Evolutionary conservation across 2,888 invertebrate species (phyloP).

Genomic region (Epirrhoe tristata): DNA sequence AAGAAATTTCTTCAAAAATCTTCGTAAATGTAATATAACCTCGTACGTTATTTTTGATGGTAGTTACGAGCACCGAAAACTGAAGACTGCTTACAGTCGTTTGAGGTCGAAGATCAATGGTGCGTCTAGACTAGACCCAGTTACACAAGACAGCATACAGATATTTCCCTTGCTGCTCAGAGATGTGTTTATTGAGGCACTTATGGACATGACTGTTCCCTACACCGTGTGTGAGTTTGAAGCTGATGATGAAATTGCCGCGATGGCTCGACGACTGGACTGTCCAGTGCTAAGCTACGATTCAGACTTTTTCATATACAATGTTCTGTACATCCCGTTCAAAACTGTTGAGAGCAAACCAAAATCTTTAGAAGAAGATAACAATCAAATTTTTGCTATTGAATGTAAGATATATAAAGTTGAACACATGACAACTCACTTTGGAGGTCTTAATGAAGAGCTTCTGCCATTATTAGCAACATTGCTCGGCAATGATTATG

Average conservation of each 20-base stretch:
- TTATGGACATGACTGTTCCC: constrained; percentile 87
- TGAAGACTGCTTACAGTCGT: constrained; percentile 87
- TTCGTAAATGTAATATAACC: constrained; percentile 89
- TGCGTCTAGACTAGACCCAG: constrained; percentile 84
- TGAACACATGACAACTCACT: constrained; percentile 87
- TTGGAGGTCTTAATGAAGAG: constrained; percentile 87
- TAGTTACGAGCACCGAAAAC: constrained; percentile 89
- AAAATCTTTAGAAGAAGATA: constrained; percentile 56
- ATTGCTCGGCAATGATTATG: constrained; percentile 95
- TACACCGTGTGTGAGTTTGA: constrained; percentile 93
- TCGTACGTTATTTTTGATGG: constrained; percentile 93
- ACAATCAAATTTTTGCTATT: constrained; percentile 71
- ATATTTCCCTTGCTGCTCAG: constrained; percentile 91
- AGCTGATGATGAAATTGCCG: constrained; percentile 95
- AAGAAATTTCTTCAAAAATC: constrained; percentile 88
- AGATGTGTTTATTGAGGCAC: constrained; percentile 90
- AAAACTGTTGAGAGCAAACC: constrained; percentile 86
- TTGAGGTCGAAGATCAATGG: constrained; percentile 85
- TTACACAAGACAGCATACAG: constrained; percentile 80
- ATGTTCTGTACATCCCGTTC: constrained; percentile 93
- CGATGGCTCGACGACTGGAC: constrained; percentile 89
- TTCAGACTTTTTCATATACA: constrained; percentile 97
- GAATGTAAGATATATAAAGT: constrained; percentile 90
- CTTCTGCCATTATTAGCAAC: constrained; percentile 92
- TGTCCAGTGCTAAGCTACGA: constrained; percentile 97